Evolutionary conservation across 2,888 invertebrate species (phyloP).

Genomic region (Scelioninae gen. 1): DNA sequence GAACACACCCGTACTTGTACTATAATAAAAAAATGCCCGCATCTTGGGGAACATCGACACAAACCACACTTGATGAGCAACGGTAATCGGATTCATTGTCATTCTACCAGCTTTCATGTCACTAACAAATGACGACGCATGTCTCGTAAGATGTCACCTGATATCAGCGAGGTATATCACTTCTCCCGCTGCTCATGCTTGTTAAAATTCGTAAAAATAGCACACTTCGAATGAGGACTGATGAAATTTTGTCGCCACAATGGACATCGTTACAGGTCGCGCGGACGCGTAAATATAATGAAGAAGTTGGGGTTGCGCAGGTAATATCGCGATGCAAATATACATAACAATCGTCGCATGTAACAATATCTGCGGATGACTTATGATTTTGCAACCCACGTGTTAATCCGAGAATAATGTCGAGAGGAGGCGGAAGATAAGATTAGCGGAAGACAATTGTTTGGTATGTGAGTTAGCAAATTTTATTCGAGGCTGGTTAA

Average conservation of each 20-base stretch:
- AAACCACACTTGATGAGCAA: conserved; percentile 59
- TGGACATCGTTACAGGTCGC: conserved; percentile 38
- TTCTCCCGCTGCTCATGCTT: conserved; percentile 45
- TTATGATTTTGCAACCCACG: conserved; percentile 62
- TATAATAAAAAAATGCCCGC: conserved; percentile 30
- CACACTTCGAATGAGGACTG: conserved; percentile 11
- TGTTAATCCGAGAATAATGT: conserved; percentile 47
- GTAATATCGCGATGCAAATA: conserved; percentile 46
- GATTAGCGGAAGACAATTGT: conserved; percentile 51
- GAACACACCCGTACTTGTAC: conserved; percentile 42
- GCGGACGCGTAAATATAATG: conserved; percentile 51
- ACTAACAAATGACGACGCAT: conserved; percentile 66
- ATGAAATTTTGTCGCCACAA: conserved; percentile 58
- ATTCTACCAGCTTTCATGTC: conserved; percentile 59
- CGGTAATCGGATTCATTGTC: conserved; percentile 68
- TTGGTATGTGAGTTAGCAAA: conserved; percentile 43
- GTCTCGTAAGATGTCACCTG: conserved; percentile 63
- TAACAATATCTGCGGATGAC: conserved; percentile 55
- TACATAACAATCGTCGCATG: conserved; percentile 47
- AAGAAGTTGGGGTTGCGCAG: conserved; percentile 32
- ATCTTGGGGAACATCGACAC: conserved; percentile 60
- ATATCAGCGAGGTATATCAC: conserved; percentile 62
- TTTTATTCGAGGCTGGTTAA: conserved; percentile 28
- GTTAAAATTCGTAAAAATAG: conserved; percentile 56
- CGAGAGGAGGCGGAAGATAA: conserved; percentile 48